Conservation (phyloP, 2,797 vertebrate genomes). For the Epinephelus malabaricus region DNA sequence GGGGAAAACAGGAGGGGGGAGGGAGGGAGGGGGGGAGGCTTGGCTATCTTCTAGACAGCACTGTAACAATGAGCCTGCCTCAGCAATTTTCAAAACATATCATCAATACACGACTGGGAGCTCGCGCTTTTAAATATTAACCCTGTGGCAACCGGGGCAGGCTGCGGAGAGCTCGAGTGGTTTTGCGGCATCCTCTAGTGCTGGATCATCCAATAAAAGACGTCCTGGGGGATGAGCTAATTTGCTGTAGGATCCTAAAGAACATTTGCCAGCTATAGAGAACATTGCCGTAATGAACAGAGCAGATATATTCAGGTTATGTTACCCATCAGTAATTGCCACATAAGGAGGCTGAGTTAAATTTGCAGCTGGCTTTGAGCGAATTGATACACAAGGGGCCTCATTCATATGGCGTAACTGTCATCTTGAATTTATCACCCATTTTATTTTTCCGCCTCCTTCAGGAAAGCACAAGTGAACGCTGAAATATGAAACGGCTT, state of each 20-base stretch:
- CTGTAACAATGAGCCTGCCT: slow-evolving; percentile 82
- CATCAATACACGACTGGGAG: slow-evolving; percentile 83
- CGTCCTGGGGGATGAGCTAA: slow-evolving; percentile 75
- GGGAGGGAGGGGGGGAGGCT: neutral
- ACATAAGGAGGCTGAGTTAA: slow-evolving; percentile 76
- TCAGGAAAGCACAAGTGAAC: slow-evolving; percentile 30
- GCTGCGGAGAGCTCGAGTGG: slow-evolving; percentile 65
- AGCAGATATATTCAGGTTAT: slow-evolving; percentile 71
- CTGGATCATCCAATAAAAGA: slow-evolving; percentile 76
- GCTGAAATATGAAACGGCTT: slow-evolving; percentile 29
- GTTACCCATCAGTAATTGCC: slow-evolving; percentile 78
- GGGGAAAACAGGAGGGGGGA: neutral
- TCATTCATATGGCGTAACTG: slow-evolving; percentile 68
- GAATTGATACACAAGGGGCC: slow-evolving; percentile 70
- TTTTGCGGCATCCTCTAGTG: slow-evolving; percentile 65
- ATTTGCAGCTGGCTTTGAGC: slow-evolving; percentile 76
- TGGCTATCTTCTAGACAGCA: slow-evolving; percentile 77
- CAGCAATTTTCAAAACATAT: slow-evolving; percentile 86
- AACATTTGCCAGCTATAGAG: slow-evolving; percentile 75
- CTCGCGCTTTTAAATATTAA: slow-evolving; percentile 80
- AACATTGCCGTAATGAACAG: slow-evolving; percentile 68
- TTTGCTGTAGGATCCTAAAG: slow-evolving; percentile 76
- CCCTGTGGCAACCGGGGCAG: slow-evolving; percentile 67
- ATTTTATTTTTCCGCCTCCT: slow-evolving; percentile 58
- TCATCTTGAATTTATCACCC: slow-evolving; percentile 76